Evolutionary conservation across 2,888 invertebrate genomes (phyloP).

Genomic region (Suillia variegata): DNA sequence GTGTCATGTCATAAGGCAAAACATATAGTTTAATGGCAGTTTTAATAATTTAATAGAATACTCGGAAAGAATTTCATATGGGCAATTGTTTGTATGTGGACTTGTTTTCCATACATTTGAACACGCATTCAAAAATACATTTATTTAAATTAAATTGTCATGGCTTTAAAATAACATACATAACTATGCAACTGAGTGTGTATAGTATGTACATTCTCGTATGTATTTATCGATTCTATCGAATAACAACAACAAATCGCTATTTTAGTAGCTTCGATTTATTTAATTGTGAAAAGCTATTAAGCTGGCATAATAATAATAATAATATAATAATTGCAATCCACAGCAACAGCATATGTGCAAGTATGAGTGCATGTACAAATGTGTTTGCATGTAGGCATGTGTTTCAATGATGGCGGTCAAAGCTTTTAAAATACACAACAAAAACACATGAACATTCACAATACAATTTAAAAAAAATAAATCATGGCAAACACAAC

Average conservation of each 20-base stretch:
- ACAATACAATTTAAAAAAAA: background rate
- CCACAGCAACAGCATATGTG: background rate
- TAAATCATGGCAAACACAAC: background rate
- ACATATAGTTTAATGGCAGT: too few relatives aligned
- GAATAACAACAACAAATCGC: conserved; percentile 27
- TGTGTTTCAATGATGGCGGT: background rate
- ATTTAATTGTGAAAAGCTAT: conserved; percentile 44
- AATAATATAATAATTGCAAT: conserved; percentile 24
- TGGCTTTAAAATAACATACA: too few relatives aligned
- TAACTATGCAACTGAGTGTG: too few relatives aligned
- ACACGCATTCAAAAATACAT: too few relatives aligned
- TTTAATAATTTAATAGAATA: too few relatives aligned
- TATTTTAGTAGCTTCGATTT: conserved; percentile 36
- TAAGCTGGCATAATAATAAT: conserved; percentile 30
- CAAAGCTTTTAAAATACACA: background rate
- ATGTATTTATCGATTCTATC: too few relatives aligned
- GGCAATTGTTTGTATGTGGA: conserved; percentile 30
- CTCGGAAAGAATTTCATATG: too few relatives aligned
- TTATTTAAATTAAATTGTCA: too few relatives aligned
- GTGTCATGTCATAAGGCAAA: too few relatives aligned
- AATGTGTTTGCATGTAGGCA: too few relatives aligned
- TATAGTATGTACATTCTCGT: too few relatives aligned
- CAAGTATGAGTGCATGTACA: background rate
- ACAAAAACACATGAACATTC: background rate
- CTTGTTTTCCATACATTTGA: conserved; percentile 27